phyloP scores from a whole-genome alignment of 2,113 vertebrate species.

The Galbula dea region DNA sequence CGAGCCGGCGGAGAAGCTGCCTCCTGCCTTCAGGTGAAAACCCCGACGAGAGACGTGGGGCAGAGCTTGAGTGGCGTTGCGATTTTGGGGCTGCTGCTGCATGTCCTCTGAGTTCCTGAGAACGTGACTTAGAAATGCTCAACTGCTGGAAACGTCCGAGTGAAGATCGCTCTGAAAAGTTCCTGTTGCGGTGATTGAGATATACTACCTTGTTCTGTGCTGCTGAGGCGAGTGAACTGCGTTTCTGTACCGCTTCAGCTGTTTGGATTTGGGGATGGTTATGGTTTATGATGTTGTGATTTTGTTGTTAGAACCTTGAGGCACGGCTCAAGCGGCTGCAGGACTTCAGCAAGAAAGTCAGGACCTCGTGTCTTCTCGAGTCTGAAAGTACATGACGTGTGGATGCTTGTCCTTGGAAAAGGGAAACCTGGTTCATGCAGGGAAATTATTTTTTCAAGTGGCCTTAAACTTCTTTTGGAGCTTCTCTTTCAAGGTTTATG shows the following conservation, averaged over 20 bases:
- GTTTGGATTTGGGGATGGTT: background rate
- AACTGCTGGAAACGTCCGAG: accelerated
- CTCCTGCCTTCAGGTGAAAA: background rate
- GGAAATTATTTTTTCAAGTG: background rate
- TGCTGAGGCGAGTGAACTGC: accelerated
- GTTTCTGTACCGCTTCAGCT: accelerated
- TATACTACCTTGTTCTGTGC: accelerated
- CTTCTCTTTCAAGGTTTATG: background rate
- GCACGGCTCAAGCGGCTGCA: background rate
- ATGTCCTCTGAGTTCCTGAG: accelerated
- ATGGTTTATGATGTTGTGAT: accelerated
- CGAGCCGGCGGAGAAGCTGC: accelerated
- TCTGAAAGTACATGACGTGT: accelerated
- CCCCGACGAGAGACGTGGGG: background rate
- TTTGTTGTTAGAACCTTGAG: background rate
- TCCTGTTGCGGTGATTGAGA: accelerated
- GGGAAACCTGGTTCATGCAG: background rate
- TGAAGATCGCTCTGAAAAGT: accelerated
- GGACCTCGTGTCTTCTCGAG: accelerated
- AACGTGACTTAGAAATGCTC: accelerated
- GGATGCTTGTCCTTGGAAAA: background rate
- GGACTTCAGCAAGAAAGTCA: accelerated
- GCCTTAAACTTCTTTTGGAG: background rate
- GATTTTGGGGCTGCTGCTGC: background rate
- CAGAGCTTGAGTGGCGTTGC: background rate